Conservation (phyloP, 2,888 invertebrate species). For the Aradus depressus region DNA sequence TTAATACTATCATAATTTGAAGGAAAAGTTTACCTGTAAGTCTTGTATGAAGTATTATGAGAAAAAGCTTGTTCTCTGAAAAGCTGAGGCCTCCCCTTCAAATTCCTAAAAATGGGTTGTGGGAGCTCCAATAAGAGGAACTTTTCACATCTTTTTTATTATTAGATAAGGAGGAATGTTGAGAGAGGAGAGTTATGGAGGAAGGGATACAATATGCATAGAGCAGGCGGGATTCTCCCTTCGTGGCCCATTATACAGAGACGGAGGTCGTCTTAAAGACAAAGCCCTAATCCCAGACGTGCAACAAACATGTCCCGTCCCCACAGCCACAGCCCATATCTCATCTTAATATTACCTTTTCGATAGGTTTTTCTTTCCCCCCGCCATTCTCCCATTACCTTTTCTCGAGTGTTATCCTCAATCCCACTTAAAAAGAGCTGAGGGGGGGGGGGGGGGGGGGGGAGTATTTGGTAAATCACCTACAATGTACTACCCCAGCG, state of each 20-base stretch:
- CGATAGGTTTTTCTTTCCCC: conserved; percentile 19
- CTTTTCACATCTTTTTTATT: conserved; percentile 19
- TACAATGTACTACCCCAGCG: too few relatives aligned
- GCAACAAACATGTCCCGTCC: conserved; percentile 24
- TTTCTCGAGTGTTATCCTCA: too few relatives aligned
- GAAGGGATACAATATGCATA: conserved; percentile 17
- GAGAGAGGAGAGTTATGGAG: conserved; percentile 18
- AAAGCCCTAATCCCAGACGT: conserved; percentile 27
- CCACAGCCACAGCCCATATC: conserved; percentile 16
- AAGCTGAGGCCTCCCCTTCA: conserved; percentile 12
- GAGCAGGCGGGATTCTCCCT: conserved; percentile 3
- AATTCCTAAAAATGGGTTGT: conserved; percentile 25
- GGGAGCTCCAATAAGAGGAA: conserved; percentile 17
- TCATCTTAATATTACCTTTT: conserved; percentile 25
- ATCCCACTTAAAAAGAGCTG: too few relatives aligned
- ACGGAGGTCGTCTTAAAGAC: conserved; percentile 26
- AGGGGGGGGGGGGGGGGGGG: too few relatives aligned
- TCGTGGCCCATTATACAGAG: conserved; percentile 18
- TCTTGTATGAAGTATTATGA: too few relatives aligned
- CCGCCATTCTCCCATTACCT: not conserved
- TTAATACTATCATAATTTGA: too few relatives aligned
- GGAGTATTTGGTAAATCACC: too few relatives aligned
- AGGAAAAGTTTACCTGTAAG: too few relatives aligned
- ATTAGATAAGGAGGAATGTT: conserved; percentile 16
- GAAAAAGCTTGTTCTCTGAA: too few relatives aligned